Evolutionary conservation across 92 coral and sea anemone genomes (phyloP).

Genomic region (Virgularia gustaviana): DNA sequence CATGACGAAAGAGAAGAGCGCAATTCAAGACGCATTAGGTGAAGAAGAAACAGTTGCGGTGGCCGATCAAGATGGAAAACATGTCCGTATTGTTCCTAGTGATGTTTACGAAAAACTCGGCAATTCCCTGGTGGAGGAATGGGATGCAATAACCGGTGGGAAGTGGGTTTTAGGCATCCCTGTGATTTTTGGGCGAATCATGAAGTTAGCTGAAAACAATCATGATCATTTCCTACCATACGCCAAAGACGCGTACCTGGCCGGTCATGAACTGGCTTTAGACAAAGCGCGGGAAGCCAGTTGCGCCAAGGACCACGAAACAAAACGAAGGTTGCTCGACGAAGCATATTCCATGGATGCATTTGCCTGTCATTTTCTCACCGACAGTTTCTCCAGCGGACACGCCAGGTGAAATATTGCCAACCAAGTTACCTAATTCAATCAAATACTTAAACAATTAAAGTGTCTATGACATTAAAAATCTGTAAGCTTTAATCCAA

Average conservation of each 20-base stretch:
- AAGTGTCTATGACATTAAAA: neutral
- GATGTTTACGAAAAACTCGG: slow-evolving; percentile 42
- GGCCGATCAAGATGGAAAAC: slow-evolving; percentile 1
- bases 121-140: slow-evolving; percentile 7
- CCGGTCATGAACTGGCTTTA: slow-evolving; percentile 54
- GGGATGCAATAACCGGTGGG: slow-evolving; percentile 55
- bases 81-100: slow-evolving; percentile 24
- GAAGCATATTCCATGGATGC: slow-evolving; percentile 61
- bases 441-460: neutral
- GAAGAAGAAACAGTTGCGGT: slow-evolving; percentile 13
- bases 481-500: neutral
- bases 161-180: slow-evolving; percentile 54
- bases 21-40: slow-evolving; percentile 20
- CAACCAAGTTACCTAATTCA: neutral
- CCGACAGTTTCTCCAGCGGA: slow-evolving; percentile 66
- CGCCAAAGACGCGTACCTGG: slow-evolving; percentile 52
- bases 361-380: slow-evolving; percentile 70
- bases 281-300: slow-evolving; percentile 59
- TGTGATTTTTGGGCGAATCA: slow-evolving; percentile 41
- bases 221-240: slow-evolving; percentile 62
- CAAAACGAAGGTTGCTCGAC: slow-evolving; percentile 25
- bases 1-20: slow-evolving; percentile 39
- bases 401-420: slow-evolving; percentile 43
- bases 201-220: slow-evolving; percentile 55
- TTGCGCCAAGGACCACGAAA: neutral